Evolutionary conservation across 2,113 vertebrate genomes (phyloP), one percentile per base, ranked within the genome.

Genomic region (Alexandromys fortis): DNA sequence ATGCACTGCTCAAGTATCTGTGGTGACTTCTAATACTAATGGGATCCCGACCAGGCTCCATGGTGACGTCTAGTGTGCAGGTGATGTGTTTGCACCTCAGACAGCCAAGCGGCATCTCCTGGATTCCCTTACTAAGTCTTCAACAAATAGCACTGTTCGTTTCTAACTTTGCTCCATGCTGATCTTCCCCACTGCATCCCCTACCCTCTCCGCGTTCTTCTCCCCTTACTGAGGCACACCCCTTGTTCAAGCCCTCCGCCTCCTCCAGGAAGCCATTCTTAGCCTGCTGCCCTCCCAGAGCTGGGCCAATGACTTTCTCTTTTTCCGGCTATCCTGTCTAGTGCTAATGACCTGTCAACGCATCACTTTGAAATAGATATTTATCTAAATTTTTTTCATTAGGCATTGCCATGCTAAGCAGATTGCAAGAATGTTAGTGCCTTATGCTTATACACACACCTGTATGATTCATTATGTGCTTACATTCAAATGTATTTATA

Each of bases 81-180:
- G 16, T 11, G 28, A 12, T 13, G 14, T 5, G 58, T 58, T 58
- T 58, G 11, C 2, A 76, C 24, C 42, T 6, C 47, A 14, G 61
- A 14, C 21, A 35, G 22, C 8, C 14, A 13, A 7, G 38, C 1
- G 3, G 7, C 8, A 17, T 67, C n/a, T 58, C 16, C 0, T 3
- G 1, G 21, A 12, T 55, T 42, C 49, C 28, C 12, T 21, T 0
- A 7, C 58, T 58, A 7, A 5, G 1, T 19, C 12, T 24, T 7
- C 42, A 14, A 10, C 28, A 7, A 0, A 58, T 3, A 79, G 26
- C 19, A n/a, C 9, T 10, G 30, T 5, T 26, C 65, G 22, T 58
- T 78, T 17, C 2, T 26, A 4, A 4, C 11, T 38, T n/a, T 3
- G 12, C 6, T 75, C 14, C 22, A 35, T 1, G 13, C 47, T 67